Base-by-base conservation (phyloP, 2,888 invertebrate genomes). In the Eristalinus aeneus region DNA sequence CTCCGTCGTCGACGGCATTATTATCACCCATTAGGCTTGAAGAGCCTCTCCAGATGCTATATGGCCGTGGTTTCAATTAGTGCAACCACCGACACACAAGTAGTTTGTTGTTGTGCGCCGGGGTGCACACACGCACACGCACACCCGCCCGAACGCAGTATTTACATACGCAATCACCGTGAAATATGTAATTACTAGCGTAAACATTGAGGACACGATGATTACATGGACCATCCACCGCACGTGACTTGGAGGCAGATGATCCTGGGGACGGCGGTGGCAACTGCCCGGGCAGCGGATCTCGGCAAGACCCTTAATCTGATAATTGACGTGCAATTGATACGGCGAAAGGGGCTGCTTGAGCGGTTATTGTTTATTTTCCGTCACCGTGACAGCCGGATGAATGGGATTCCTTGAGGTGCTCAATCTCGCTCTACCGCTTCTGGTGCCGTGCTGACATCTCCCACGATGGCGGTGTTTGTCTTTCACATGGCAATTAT, bases 241-340 rank as follows among this genome's bases (percentile, higher is more conserved):
- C 85, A 85, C 85, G 85, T 85, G 85, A 64, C 85, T 69, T 34
- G 73, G 10, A 63, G 75, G 79, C 65, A 39, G 54, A 63, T 36
- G 31, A 67, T 34, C n/a, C 32, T 32, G 46, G 16, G 3, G 11
- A 58, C 20, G 61, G 56, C 69, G 60, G 58, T 72, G 75, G 71
- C 46, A 16, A 46, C 46, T 34, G 73, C 6, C 56, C 71, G 75
- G 31, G 56, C 23, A 12, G 20, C 39, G 46, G 10, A 9, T 11
- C 27, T 20, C 39, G 39, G 64, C 53, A 64, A 67, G 71, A 61
- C 72, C 16, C 32, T 46, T 85, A 68, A 76, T 80, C 75, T 63
- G 63, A 39, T 85, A 80, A 85, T 80, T 85, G 84, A 80, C 80
- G 75, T 80, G 80, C 74, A 80, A 80, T 80, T 80, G 80, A 80